Conservation (phyloP, 1,140 invertebrate genomes). For the Ostrea edulis region DNA sequence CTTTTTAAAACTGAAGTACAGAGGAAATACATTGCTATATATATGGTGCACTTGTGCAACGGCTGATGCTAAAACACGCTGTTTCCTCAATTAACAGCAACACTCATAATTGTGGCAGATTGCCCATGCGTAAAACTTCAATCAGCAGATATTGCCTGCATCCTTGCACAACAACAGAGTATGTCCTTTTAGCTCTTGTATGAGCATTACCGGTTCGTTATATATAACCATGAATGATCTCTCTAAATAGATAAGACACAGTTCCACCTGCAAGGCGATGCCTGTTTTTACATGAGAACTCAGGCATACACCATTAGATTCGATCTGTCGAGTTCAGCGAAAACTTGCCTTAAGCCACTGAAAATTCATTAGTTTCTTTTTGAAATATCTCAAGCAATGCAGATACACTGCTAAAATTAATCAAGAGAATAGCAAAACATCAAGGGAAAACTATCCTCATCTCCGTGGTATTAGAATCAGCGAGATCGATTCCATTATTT, state of each 20-base stretch:
- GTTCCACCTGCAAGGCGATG: slow-evolving; percentile 32
- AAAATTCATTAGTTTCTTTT: slow-evolving; percentile 34
- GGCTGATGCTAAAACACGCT: slow-evolving; percentile 15
- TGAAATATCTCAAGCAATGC: slow-evolving; percentile 18
- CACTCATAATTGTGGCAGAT: slow-evolving; percentile 14
- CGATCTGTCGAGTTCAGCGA: slow-evolving; percentile 6
- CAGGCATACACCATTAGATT: slow-evolving; percentile 27
- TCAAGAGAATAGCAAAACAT: slow-evolving; percentile 24
- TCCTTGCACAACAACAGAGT: slow-evolving; percentile 2
- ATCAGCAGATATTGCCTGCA: slow-evolving; percentile 4
- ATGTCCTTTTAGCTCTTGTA: not conserved
- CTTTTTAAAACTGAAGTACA: not conserved
- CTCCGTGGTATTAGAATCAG: not conserved
- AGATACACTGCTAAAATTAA: slow-evolving; percentile 11
- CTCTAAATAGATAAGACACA: slow-evolving; percentile 22
- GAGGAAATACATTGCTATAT: not conserved
- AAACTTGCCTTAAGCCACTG: not conserved
- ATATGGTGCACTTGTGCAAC: not conserved
- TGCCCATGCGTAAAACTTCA: slow-evolving; percentile 27
- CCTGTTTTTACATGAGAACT: not conserved
- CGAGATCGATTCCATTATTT: not conserved
- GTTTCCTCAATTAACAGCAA: slow-evolving; percentile 7
- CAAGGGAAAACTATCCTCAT: not conserved
- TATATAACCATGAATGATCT: slow-evolving; percentile 36
- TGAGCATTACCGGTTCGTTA: not conserved